Evolutionary conservation across 1,140 invertebrate genomes (phyloP), one percentile per base, ranked within the genome.

Genomic region (Drosophila ercepeae): DNA sequence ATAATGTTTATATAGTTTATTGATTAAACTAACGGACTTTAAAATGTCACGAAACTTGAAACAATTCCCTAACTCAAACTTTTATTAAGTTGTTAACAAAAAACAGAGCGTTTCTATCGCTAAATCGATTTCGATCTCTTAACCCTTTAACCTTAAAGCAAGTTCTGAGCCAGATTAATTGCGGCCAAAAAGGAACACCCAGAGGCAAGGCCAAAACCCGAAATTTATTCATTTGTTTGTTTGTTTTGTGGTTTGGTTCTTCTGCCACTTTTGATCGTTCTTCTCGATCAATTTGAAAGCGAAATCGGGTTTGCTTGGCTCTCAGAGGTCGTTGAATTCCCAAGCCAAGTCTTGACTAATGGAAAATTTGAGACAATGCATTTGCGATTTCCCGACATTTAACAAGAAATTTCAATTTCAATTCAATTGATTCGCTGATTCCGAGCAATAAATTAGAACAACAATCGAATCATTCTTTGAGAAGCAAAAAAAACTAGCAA

Each of bases 361-460:
- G 23, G 41, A 27, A 60, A 36, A 27, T n/a, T 19, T 42, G 36
- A 39, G 14, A 14, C 36, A 39, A 48, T 16, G 1, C 23, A 16
- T 6, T 34, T 44, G 25, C 34, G 14, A 42, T 52, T 7, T 34
- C 0, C 23, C 48, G 18, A 27, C 13, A 25, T 3, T 58, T 63
- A 19, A 8, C 23, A 16, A 9, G 13, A 29, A 64, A 23, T 14
- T 19, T 29, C 9, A 61, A 61, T 64, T 49, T n/a, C n/a, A 27
- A 21, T 46, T 13, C 14, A 61, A 61, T 64, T 49, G 57, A 61
- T 64, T 64, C 48, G 55, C 60, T 8, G 25, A 23, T 48, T n/a
- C 23, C 19, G 14, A 16, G 18, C 23, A 11, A 64, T 64, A 64
- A 64, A 64, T 64, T 49, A 61, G 60, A 61, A 63, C 19, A 18